Conservation (phyloP, 2,888 invertebrate species). For the Oxycera nigricornis region DNA sequence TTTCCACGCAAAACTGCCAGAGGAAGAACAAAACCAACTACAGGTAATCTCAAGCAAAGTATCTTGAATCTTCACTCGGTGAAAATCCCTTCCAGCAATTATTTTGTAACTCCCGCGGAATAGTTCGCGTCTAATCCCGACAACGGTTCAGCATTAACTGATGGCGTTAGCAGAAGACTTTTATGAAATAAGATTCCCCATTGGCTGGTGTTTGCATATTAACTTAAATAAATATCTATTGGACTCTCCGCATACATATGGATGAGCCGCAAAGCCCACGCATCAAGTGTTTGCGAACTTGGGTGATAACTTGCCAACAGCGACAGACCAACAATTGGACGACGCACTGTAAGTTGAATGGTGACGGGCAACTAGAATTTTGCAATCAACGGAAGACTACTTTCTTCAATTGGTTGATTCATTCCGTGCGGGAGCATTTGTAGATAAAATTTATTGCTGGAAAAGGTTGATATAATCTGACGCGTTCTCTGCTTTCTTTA, state of each 20-base stretch:
- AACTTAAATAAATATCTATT: background rate
- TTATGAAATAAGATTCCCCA: background rate
- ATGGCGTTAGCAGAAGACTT: constrained; percentile 6
- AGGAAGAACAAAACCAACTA: background rate
- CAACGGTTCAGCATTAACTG: constrained; percentile 2
- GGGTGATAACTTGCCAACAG: background rate
- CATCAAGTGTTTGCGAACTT: background rate
- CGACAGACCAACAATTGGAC: background rate
- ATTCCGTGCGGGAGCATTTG: too few relatives aligned
- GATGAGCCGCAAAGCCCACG: background rate
- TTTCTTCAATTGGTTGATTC: too few relatives aligned
- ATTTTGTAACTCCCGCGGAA: background rate
- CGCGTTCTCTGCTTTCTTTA: too few relatives aligned
- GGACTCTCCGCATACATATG: background rate
- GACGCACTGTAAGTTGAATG: background rate
- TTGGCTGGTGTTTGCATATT: background rate
- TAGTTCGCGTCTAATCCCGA: background rate
- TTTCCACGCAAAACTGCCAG: background rate
- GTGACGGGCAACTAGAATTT: too few relatives aligned
- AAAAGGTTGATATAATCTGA: too few relatives aligned
- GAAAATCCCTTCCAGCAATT: background rate
- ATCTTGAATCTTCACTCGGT: background rate
- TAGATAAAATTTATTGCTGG: too few relatives aligned
- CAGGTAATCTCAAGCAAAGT: background rate
- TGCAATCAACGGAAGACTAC: too few relatives aligned